Evolutionary conservation across 2,888 invertebrate genomes (phyloP), one percentile per base, ranked within the genome.

Genomic region (Aleiodes leptofemur): DNA sequence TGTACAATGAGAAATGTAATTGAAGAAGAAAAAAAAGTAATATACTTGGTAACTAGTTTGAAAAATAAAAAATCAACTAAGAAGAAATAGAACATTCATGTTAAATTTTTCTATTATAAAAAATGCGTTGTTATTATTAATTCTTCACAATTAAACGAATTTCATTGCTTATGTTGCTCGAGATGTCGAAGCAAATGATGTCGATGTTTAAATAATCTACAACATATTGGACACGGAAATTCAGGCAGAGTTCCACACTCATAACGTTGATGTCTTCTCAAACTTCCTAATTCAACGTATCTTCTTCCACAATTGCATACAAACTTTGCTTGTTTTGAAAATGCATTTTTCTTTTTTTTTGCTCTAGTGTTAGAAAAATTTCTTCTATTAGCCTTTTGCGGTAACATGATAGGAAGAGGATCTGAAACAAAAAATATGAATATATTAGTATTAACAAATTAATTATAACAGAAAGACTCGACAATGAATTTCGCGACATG

Each of bases 161-260:
- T 3, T 43, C 48, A 48, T 64, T 70, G 72, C 6, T 77, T 74
- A 3, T 80, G 79, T 34, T 81, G 81, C 43, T 72, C 79, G 73
- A 83, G 66, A 29, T 85, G 84, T 71, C 82, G 79, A 13, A 68
- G 79, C 64, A 84, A 80, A 74, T 84, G 84, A 68, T 85, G 83
- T 50, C 84, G 87, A 76, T 87, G 86, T 59, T 86, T 86, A 72
- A 87, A 88, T 77, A 83, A 79, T 77, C 87, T 85, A 3, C 79
- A 81, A 80, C 90, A 90, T 55, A 85, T 81, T 1, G 86, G 85
- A 76, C 90, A 90, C 23, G 86, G 86, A 73, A 90, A 87, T 73
- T 84, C 85, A 38, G 90, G 89, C 74, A 86, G 84, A 76, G 89
- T 89, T 4, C 90, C 90, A 79, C 90, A 90, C 78, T 89, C 88